phyloP scores from a whole-genome alignment of 2,888 invertebrate genomes.

The Psococerastis gibbosa region DNA sequence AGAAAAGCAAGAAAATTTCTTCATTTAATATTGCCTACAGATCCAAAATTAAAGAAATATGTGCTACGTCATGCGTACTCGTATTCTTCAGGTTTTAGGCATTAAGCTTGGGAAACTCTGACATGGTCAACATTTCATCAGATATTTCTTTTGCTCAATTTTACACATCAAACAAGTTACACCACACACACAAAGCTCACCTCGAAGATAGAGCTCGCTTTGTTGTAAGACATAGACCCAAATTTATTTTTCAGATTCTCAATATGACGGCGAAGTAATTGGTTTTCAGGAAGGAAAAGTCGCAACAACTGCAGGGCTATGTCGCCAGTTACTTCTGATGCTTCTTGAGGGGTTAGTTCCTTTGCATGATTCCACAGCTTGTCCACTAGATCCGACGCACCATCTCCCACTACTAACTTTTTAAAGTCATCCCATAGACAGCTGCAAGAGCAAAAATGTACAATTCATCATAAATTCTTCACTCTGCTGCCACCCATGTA shows the following conservation, averaged over 20 bases:
- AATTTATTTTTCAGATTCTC: constrained; percentile 37
- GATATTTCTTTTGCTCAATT: too few species aligned
- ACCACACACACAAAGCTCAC: constrained; percentile 22
- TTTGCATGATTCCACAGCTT: constrained; percentile 24
- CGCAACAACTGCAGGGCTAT: constrained; percentile 38
- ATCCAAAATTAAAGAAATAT: constrained; percentile 27
- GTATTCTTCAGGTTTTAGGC: too few species aligned
- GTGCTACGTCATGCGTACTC: too few species aligned
- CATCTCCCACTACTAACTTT: constrained; percentile 24
- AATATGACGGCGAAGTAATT: constrained; percentile 37
- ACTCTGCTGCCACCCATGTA: too few species aligned
- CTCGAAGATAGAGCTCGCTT: constrained; percentile 36
- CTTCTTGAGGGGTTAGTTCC: constrained; percentile 31
- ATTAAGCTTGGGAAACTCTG: too few species aligned
- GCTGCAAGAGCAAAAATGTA: too few species aligned
- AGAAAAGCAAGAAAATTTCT: too few species aligned
- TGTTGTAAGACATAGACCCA: constrained; percentile 34
- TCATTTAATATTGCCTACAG: background rate
- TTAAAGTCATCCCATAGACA: constrained; percentile 33
- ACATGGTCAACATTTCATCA: too few species aligned
- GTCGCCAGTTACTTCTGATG: constrained; percentile 39
- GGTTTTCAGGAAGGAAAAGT: constrained; percentile 38
- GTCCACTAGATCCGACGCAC: constrained; percentile 24
- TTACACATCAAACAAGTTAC: too few species aligned
- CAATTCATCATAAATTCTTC: too few species aligned